Evolutionary conservation across 2,797 vertebrate species (phyloP).

Genomic region (Adelosebastes latens): DNA sequence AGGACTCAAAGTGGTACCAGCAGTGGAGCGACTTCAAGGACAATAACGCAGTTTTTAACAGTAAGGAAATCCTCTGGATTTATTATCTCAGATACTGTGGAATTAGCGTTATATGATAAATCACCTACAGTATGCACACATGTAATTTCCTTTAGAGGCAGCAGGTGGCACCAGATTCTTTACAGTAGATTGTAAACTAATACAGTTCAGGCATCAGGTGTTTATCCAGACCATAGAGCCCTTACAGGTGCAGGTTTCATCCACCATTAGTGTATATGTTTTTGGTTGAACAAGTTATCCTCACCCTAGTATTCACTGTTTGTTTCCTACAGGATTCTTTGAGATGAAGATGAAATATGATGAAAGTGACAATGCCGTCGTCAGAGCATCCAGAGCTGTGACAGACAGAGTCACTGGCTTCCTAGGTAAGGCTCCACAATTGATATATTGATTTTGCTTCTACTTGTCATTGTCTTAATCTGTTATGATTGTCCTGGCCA

Average conservation of each 20-base stretch:
- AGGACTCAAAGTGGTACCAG: slow-evolving; percentile 94
- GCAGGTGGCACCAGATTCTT: slow-evolving; percentile 60
- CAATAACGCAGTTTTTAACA: slow-evolving; percentile 92
- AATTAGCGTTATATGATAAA: neutral
- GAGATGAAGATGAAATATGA: slow-evolving; percentile 98
- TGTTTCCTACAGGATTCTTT: slow-evolving; percentile 87
- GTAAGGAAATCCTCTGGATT: slow-evolving; percentile 78
- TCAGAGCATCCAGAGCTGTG: slow-evolving; percentile 89
- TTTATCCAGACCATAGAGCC: neutral
- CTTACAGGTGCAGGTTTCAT: neutral
- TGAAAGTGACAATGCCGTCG: slow-evolving; percentile 91
- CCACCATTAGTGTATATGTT: neutral
- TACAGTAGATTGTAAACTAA: neutral
- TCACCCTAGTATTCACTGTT: neutral
- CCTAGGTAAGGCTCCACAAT: slow-evolving; percentile 80
- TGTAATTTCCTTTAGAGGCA: slow-evolving; percentile 43
- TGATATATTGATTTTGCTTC: neutral
- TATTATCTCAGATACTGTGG: neutral
- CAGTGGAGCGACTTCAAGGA: slow-evolving; percentile 98
- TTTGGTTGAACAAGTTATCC: neutral
- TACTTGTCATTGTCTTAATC: neutral
- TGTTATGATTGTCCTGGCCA: neutral
- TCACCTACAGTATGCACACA: neutral
- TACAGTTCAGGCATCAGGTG: neutral
- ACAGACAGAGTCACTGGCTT: slow-evolving; percentile 91